Base-by-base conservation (phyloP, 92 coral and sea anemone species). In the Siderastrea radians region DNA sequence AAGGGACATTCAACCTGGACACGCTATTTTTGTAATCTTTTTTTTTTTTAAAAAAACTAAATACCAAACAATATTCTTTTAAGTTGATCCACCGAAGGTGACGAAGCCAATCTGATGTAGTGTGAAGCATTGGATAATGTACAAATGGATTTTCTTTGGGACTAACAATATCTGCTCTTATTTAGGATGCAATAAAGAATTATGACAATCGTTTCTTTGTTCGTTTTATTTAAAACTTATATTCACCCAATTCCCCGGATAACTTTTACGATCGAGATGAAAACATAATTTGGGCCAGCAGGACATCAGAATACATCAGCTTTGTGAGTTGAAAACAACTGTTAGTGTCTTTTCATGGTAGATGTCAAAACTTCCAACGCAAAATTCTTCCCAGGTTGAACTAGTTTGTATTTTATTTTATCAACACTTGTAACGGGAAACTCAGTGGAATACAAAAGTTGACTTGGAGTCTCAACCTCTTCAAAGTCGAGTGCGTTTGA, bases 401-500 rank as follows among this genome's bases (percentile, higher is more conserved):
- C 38, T 26, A 26, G 38, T 26, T 26, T 26, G 38, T 26, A 26
- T 26, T 26, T 26, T 26, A 26, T 26, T 26, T 26, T 26, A 26
- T 26, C 38, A 26, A 26, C 38, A 26, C 38, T 26, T 26, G 38
- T 26, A 26, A 52, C 3, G 7, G 7, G 12, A 1, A 10, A 46
- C 49, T 47, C 52, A 57, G 17, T 53, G 77, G 50, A 68, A 58
- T 55, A 58, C 48, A 10, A 45, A 15, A 38, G 15, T 49, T 71
- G 78, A 82, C 73, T 70, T 47, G 67, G 78, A 74, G 78, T 52
- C 62, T 52, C 9, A 15, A 71, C 43, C 80, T 74, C 73, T 84
- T 73, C 62, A 74, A 61, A 74, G 81, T 74, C 87, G 74, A 72
- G 80, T 74, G 73, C 61, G 70, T 84, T 84, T 62, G 74, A 63